Evolutionary conservation across 1,140 invertebrate genomes (phyloP).

Genomic region (Macrosteles quadrilineatus): DNA sequence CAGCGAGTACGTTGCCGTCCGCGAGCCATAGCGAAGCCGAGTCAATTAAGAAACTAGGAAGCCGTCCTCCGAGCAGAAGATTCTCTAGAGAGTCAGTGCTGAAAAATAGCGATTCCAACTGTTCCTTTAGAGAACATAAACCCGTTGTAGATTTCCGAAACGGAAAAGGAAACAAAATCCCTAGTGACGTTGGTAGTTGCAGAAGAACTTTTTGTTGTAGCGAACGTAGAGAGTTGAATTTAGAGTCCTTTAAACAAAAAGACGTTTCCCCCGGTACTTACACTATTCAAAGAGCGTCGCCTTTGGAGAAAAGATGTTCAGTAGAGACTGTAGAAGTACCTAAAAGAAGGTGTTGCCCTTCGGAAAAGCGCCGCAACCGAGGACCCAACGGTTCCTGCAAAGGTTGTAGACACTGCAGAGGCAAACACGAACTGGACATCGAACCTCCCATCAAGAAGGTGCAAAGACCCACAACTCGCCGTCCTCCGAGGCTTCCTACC

Average conservation of each 20-base stretch:
- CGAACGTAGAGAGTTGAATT: background rate
- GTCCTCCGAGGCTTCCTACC: background rate
- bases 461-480: background rate
- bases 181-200: background rate
- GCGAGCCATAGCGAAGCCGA: slow-evolving; percentile 23
- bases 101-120: slow-evolving; percentile 36
- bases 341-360: background rate
- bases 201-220: slow-evolving; percentile 10
- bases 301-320: slow-evolving; percentile 4
- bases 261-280: slow-evolving; percentile 4
- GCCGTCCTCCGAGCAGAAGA: slow-evolving; percentile 22
- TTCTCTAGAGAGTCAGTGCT: slow-evolving; percentile 24
- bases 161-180: background rate
- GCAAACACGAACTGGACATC: background rate
- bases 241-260: slow-evolving; percentile 4
- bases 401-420: slow-evolving; percentile 38
- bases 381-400: slow-evolving; percentile 22
- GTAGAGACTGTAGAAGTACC: slow-evolving; percentile 2
- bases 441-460: background rate
- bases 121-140: slow-evolving; percentile 3
- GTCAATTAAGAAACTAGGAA: slow-evolving; percentile 31
- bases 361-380: background rate
- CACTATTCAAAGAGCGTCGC: background rate
- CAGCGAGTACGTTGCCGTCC: slow-evolving; percentile 12
- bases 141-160: background rate